Evolutionary conservation across 2,113 vertebrate genomes (phyloP), one percentile per base, ranked within the genome.

Genomic region (Geococcyx californianus): DNA sequence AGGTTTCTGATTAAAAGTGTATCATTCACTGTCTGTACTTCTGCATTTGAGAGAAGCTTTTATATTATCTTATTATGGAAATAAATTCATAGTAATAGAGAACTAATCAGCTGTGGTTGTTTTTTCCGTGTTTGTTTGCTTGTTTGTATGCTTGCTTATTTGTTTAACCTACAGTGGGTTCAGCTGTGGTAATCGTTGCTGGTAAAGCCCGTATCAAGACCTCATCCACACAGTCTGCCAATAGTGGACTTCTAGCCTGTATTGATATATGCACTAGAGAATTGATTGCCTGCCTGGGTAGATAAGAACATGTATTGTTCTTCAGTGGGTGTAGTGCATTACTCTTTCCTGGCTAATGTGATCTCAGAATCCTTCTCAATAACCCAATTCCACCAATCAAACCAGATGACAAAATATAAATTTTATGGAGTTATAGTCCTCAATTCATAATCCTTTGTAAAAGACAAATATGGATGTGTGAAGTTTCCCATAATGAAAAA

Each of bases 401-500:
- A 94, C 73, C 78, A 93, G 94, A 95, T 96, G 97, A 95, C 97
- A 97, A 97, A 97, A 97, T 97, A 96, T 94, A 97, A 97, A 93
- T 97, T 92, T 96, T 97, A 96, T 95, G 94, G 94, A 96, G 95
- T 97, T 94, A 96, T 95, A 95, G 88, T 89, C 93, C 95, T 98
- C 97, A 97, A 97, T 97, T 98, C 94, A 97, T 97, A 97, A 97
- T 96, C 73, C 83, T 93, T 97, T 95, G 90, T 80, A 93, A 93
- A 93, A 96, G 93, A 97, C 97, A 98, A 97, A 97, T 94, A 95
- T 1, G 19, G 69, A 96, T 96, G 92, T 94, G 40, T 94, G 92
- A 96, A 94, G 59, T 97, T 96, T 95, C 92, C 93, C 62, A n/a
- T 96, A 93, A 94, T 96, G 85, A 95, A 96, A 96, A 97, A 93